Evolutionary conservation across 2,113 vertebrate species (phyloP).

Genomic region (Atractosteus spatula): DNA sequence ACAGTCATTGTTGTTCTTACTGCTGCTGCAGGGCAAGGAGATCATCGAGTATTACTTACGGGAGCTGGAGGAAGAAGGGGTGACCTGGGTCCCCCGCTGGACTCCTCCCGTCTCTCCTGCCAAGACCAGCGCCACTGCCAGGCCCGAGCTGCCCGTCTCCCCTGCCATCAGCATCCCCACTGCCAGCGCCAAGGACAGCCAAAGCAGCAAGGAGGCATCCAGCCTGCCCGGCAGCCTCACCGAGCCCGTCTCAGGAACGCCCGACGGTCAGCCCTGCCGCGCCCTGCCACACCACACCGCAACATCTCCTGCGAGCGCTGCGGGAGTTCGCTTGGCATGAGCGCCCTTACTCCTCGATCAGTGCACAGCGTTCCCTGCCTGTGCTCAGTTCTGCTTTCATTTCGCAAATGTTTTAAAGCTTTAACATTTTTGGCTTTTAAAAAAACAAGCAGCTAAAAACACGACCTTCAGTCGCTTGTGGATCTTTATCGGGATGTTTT

Average conservation of each 20-base stretch:
- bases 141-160: constrained; percentile 42
- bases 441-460: too few species aligned
- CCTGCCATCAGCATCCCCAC: constrained; percentile 57
- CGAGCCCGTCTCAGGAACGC: constrained; percentile 64
- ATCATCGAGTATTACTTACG: constrained; percentile 91
- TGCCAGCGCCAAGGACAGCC: constrained; percentile 50
- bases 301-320: background rate
- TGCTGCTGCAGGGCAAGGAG: constrained; percentile 81
- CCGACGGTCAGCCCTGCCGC: constrained; percentile 66
- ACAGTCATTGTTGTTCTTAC: too few species aligned
- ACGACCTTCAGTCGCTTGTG: too few species aligned
- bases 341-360: too few species aligned
- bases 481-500: too few species aligned
- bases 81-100: constrained; percentile 85
- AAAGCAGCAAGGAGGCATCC: constrained; percentile 53
- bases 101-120: constrained; percentile 46
- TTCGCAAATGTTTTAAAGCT: too few species aligned
- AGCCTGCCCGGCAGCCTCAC: constrained; percentile 49
- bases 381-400: too few species aligned
- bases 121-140: constrained; percentile 44
- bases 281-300: background rate
- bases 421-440: too few species aligned
- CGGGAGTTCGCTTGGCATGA: too few species aligned
- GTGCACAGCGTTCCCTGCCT: too few species aligned
- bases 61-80: constrained; percentile 84